These are phyloP conservation scores for Platycheirus albimanus DNA, from an alignment of 2,888 invertebrate genomes.

Conservation along the genomic window DNA sequence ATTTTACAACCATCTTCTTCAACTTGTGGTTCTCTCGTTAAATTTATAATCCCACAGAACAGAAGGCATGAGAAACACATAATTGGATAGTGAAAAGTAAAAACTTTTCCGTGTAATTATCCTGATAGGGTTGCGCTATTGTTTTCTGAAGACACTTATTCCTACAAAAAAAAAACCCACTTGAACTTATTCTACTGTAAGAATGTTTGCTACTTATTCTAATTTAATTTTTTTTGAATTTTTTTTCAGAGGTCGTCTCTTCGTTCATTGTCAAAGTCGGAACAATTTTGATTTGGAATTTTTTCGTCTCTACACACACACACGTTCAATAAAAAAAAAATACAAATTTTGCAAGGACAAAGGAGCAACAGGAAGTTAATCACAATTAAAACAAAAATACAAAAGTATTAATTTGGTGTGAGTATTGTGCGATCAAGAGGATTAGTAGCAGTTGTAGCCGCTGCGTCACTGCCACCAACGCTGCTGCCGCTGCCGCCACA, in stretches of 20 bases:
- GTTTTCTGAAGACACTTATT: too few relatives aligned
- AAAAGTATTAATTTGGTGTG: constrained; percentile 9
- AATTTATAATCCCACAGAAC: constrained; percentile 9
- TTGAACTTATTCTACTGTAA: constrained; percentile 46
- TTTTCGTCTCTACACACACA: constrained; percentile 19
- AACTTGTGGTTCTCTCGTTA: background rate
- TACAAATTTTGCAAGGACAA: constrained; percentile 32
- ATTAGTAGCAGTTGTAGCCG: constrained; percentile 66
- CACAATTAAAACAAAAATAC: background rate
- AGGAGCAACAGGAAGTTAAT: constrained; percentile 15
- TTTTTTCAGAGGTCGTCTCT: constrained; percentile 40
- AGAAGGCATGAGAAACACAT: constrained; percentile 27
- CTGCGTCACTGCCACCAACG: constrained; percentile 65
- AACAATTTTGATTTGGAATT: constrained; percentile 37
- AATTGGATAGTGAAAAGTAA: constrained; percentile 42
- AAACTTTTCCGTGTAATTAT: constrained; percentile 57
- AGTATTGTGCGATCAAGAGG: constrained; percentile 48
- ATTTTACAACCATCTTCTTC: constrained; percentile 10
- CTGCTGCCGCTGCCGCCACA: constrained; percentile 50
- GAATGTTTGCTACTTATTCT: constrained; percentile 13
- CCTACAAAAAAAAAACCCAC: too few relatives aligned
- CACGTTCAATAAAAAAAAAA: constrained; percentile 6
- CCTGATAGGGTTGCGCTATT: constrained; percentile 49
- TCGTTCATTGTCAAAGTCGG: constrained; percentile 37
- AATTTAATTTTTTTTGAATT: constrained; percentile 15